Evolutionary conservation across 2,113 vertebrate species (phyloP).

Genomic region (Thalassarche chlororhynchos): DNA sequence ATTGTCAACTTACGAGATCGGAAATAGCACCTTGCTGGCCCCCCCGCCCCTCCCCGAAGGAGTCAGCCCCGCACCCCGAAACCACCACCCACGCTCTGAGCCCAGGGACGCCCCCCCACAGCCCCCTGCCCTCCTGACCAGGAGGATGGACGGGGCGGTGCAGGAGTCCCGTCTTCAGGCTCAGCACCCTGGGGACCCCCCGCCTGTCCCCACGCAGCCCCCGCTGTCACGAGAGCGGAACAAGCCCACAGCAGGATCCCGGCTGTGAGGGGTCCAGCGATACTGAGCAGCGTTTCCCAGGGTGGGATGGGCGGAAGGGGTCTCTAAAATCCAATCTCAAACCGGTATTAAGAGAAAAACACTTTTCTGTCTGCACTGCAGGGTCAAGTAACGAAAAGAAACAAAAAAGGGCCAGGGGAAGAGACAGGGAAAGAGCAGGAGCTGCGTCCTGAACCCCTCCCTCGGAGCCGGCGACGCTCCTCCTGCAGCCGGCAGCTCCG

Average conservation of each 20-base stretch:
- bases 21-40: slow-evolving; percentile 60
- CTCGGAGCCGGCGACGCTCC: background rate
- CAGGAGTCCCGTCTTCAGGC: background rate
- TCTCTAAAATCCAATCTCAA: slow-evolving; percentile 45
- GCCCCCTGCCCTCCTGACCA: background rate
- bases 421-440: background rate
- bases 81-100: background rate
- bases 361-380: slow-evolving; percentile 44
- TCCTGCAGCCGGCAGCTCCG: background rate
- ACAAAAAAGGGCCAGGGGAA: background rate
- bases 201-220: background rate
- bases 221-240: accelerated
- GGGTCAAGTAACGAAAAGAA: slow-evolving; percentile 42
- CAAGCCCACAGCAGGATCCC: background rate
- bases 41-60: background rate
- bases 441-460: background rate
- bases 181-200: background rate
- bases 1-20: background rate
- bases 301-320: background rate
- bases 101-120: background rate
- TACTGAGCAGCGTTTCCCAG: background rate
- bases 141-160: accelerated
- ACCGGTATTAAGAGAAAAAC: background rate
- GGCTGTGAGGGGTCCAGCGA: background rate
- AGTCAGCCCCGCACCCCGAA: background rate